Base-by-base conservation (phyloP, 64 coral and sea anemone species). In the Cladopsammia gracilis region DNA sequence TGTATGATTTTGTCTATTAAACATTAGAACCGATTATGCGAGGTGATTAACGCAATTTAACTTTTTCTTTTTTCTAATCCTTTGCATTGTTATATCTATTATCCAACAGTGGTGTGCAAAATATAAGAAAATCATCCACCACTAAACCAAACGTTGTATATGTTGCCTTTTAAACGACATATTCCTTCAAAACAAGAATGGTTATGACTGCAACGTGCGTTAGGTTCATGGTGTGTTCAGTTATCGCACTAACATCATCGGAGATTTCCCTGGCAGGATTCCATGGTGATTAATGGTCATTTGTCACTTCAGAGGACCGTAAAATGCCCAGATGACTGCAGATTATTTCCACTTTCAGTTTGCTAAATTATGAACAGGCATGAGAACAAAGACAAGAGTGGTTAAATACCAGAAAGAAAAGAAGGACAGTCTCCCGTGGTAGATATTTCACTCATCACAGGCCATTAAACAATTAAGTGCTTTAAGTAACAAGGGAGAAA, bases 241-340 rank as follows among this genome's bases (percentile, higher is more conserved):
- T 75, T 4, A 56, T 79, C 10, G 77, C 60, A 79, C 77, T 79
- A 79, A 79, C 56, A 79, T 73, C 25, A 43, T 60, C 12, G 22
- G 13, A 59, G 24, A 34, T 59, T 60, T 13, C 34, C 77, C 53
- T 49, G 16, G 12, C 72, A 23, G 50, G 4, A 23, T 13, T 79
- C 54, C 25, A 19, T 18, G 6, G 77, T 16, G 10, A 25, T 14
- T 58, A 10, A 6, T 58, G 53, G 7, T 10, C 53, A 56, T 34
- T 34, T 34, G 34, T 34, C 56, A 79, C 54, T 16, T 79, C 77
- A 79, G 25, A 79, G 0, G 42, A 79, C 54, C 13, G 76, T 59
- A 79, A 79, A 60, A 59, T 60, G 20, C 12, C 2, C 25, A 82
- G 59, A 48, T 19, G 15, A 58, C 42, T 66, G 3, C 7, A 56